Percentiles rank a stretch among this genome's conserved stretches.
Conservation (phyloP, 2,888 invertebrate species). For the Drosophila niveifrons region DNA sequence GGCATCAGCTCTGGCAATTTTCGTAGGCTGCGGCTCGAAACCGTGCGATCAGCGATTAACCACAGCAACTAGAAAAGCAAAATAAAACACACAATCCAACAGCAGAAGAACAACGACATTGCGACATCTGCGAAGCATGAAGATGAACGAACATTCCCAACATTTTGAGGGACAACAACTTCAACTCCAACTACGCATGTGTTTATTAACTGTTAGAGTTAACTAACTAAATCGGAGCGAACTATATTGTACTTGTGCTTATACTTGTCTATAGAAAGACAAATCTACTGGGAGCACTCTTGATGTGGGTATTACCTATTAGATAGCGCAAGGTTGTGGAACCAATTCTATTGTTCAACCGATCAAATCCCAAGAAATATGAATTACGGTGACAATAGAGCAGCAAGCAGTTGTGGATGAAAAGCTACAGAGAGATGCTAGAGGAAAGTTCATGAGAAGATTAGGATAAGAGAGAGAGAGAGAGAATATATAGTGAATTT, state of each 20-base stretch:
- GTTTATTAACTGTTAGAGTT: slow-evolving; percentile 81
- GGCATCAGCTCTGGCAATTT: slow-evolving; percentile 56
- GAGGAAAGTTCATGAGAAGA: background rate
- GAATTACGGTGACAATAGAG: background rate
- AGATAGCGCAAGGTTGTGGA: slow-evolving; percentile 56
- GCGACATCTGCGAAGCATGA: slow-evolving; percentile 56
- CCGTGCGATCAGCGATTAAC: slow-evolving; percentile 66
- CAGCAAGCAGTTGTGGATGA: background rate
- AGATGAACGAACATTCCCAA: slow-evolving; percentile 55
- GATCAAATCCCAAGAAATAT: slow-evolving; percentile 32
- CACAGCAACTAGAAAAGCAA: slow-evolving; percentile 27
- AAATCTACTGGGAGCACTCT: too few relatives aligned
- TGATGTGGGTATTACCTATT: slow-evolving; percentile 29
- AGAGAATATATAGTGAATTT: too few relatives aligned
- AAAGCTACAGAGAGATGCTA: background rate
- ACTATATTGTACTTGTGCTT: background rate
- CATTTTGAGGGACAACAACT: background rate
- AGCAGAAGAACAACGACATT: slow-evolving; percentile 38
- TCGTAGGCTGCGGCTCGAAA: slow-evolving; percentile 76
- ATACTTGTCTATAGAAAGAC: too few relatives aligned
- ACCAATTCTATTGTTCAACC: slow-evolving; percentile 44
- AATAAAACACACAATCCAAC: slow-evolving; percentile 3
- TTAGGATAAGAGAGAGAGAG: background rate
- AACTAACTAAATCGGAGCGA: slow-evolving; percentile 78
- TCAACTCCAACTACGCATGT: slow-evolving; percentile 37